Conservation (phyloP, 2,113 vertebrate species). For the Triplophysa tibetana region DNA sequence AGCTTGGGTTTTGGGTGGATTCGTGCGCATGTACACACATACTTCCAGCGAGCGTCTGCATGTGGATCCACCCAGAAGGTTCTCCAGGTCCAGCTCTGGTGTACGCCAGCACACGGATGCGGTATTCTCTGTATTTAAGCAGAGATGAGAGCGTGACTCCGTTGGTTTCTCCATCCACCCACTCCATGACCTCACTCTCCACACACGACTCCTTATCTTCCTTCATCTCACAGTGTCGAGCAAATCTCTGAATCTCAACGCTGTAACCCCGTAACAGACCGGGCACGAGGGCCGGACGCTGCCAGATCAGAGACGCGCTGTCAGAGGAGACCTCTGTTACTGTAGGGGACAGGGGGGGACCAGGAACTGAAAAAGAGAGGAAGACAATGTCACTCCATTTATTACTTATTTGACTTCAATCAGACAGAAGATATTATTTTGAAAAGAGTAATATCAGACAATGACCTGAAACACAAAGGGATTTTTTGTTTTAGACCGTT, state of each 20-base stretch:
- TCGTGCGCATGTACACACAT: constrained; percentile 62
- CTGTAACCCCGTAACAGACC: constrained; percentile 88
- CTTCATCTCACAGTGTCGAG: constrained; percentile 82
- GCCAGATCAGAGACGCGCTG: constrained; percentile 86
- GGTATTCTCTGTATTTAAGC: constrained; percentile 88
- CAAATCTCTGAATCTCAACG: constrained; percentile 81
- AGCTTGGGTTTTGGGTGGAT: neutral
- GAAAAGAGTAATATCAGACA: too few relatives aligned
- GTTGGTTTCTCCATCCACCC: constrained; percentile 66
- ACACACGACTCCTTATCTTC: constrained; percentile 72
- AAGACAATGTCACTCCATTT: neutral
- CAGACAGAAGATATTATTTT: too few relatives aligned
- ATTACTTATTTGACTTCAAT: neutral
- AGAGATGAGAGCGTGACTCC: constrained; percentile 78
- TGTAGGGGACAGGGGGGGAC: constrained; percentile 78
- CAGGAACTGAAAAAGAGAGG: constrained; percentile 77
- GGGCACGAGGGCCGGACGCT: constrained; percentile 76
- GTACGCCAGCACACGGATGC: constrained; percentile 86
- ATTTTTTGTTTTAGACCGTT: too few relatives aligned
- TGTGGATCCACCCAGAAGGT: constrained; percentile 81
- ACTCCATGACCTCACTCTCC: constrained; percentile 72
- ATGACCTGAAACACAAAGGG: too few relatives aligned
- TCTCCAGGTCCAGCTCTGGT: constrained; percentile 86
- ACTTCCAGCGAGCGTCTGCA: constrained; percentile 86
- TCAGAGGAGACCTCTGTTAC: constrained; percentile 80